These are phyloP conservation scores for Drosophila kuntzei DNA, from an alignment of 2,888 invertebrate genomes.

Conservation along the genomic window DNA sequence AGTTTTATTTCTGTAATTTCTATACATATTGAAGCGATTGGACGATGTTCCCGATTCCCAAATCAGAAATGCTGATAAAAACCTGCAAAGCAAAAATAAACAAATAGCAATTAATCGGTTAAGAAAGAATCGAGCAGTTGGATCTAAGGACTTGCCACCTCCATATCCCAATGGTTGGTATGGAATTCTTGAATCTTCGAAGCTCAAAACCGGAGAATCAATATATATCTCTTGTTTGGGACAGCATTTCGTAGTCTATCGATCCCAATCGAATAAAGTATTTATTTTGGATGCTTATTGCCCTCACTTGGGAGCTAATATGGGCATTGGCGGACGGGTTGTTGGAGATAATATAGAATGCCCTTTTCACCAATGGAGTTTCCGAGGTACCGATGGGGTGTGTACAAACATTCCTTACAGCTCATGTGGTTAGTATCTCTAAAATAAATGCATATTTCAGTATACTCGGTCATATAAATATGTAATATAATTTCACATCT, in stretches of 20 bases:
- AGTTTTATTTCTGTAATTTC: no score
- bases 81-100: constrained; percentile 42
- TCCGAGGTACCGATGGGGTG: constrained; percentile 90
- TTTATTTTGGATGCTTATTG: constrained; percentile 94
- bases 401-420: constrained; percentile 92
- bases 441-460: neutral
- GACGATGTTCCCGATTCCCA: constrained; percentile 68
- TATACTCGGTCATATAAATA: neutral
- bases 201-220: constrained; percentile 87
- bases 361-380: constrained; percentile 95
- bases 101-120: constrained; percentile 85
- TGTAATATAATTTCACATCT: neutral
- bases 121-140: constrained; percentile 87
- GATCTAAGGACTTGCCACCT: constrained; percentile 89
- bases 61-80: constrained; percentile 24
- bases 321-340: constrained; percentile 92
- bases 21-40: constrained; percentile 49
- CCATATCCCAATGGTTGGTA: constrained; percentile 97
- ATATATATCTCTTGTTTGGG: constrained; percentile 89
- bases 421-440: constrained; percentile 84
- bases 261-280: constrained; percentile 88
- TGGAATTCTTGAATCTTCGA: constrained; percentile 89
- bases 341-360: constrained; percentile 92
- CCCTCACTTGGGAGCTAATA: constrained; percentile 95
- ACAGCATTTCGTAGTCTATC: constrained; percentile 90